A percentile compares a stretch with the other conserved stretches of the same genome.
Evolutionary conservation across 2,113 vertebrate genomes (phyloP).

Genomic region (Tiliqua scincoides): DNA sequence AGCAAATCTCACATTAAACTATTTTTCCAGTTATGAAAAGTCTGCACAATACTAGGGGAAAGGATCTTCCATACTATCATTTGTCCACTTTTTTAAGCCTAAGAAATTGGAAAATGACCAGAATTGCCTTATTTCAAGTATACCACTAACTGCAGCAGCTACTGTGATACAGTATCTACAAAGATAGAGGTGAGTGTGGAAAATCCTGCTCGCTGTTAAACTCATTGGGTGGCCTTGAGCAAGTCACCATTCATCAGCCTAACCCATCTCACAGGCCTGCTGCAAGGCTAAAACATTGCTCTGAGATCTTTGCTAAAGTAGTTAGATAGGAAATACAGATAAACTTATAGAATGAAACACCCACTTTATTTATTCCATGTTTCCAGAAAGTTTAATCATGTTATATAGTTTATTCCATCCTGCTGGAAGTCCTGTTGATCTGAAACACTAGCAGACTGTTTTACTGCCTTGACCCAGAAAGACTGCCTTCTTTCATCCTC

Average conservation of each 20-base stretch:
- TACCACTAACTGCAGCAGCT: not conserved
- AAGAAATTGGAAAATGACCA: not conserved
- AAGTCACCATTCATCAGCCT: not conserved
- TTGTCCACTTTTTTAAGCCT: not conserved
- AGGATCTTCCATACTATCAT: not conserved
- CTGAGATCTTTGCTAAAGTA: not conserved
- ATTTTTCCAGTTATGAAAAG: not conserved
- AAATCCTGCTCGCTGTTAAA: not conserved
- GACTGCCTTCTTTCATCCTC: not conserved
- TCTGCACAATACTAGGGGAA: not conserved
- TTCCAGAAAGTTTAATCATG: not conserved
- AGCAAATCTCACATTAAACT: not conserved
- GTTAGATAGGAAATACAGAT: not conserved
- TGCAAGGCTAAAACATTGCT: not conserved
- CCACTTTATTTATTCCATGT: not conserved
- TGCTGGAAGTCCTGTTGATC: not conserved
- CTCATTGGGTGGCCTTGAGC: not conserved
- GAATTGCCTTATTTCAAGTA: not conserved
- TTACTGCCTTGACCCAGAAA: not conserved
- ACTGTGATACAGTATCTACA: not conserved
- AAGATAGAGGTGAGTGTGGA: not conserved
- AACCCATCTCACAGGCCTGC: not conserved
- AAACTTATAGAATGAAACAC: not conserved
- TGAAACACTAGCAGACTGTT: not conserved
- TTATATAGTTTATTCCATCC: not conserved